Evolutionary conservation across 2,797 vertebrate species (phyloP).

Genomic region (Vipera latastei): DNA sequence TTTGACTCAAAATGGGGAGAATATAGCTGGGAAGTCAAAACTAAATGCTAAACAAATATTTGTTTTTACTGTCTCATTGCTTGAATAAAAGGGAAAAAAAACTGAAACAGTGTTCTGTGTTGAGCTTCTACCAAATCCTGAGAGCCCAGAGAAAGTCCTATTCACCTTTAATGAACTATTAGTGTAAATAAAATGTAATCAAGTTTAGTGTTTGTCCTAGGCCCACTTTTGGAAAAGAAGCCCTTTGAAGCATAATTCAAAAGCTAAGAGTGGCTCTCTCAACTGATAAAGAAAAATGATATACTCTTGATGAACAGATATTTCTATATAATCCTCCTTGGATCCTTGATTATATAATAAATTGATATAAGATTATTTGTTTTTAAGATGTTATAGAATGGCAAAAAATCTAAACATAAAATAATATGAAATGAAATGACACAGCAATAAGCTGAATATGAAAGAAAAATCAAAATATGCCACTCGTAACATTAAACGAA

Average conservation of each 20-base stretch:
- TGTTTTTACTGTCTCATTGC: neutral
- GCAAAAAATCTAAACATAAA: constrained; percentile 29
- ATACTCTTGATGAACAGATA: neutral
- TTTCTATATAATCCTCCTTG: neutral
- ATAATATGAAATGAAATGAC: constrained; percentile 42
- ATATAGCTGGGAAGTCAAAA: neutral
- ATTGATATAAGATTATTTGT: constrained; percentile 52
- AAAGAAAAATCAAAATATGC: constrained; percentile 61
- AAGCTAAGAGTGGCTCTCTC: neutral
- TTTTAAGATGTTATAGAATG: constrained; percentile 28
- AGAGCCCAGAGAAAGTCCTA: neutral
- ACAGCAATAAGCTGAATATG: constrained; percentile 49
- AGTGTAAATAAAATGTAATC: neutral
- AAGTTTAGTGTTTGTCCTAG: neutral
- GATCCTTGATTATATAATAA: constrained; percentile 42
- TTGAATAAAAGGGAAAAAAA: neutral
- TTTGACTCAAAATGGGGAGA: neutral
- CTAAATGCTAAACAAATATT: neutral
- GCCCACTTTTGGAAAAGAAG: neutral
- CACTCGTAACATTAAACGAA: constrained; percentile 47
- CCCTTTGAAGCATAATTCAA: neutral
- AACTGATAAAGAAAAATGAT: neutral
- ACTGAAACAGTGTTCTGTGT: neutral
- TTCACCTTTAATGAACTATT: neutral
- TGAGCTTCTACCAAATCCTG: neutral